These are phyloP conservation scores for Phataginus tetradactyla DNA, from an alignment of 2,797 vertebrate genomes.

Conservation along the genomic window DNA sequence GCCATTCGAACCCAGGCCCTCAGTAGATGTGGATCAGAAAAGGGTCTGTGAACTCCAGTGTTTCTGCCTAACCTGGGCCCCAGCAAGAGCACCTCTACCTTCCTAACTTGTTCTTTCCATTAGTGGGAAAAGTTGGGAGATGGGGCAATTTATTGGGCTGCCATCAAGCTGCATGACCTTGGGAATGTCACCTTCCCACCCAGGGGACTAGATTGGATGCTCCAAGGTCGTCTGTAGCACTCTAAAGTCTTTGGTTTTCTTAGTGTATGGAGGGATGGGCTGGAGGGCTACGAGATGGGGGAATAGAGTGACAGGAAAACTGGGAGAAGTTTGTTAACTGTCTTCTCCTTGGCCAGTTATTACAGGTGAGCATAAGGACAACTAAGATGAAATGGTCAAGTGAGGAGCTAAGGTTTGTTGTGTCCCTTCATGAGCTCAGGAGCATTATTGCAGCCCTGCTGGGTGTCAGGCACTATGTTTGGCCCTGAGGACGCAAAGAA, in stretches of 20 bases:
- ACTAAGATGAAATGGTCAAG: neutral
- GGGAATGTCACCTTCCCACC: neutral
- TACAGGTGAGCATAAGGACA: neutral
- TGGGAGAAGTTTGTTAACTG: neutral
- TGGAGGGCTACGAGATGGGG: neutral
- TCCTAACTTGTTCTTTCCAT: neutral
- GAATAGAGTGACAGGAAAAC: neutral
- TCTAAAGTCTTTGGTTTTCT: neutral
- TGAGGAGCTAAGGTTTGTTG: neutral
- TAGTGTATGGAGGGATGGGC: too few species aligned
- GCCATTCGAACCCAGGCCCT: neutral
- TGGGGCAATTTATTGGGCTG: neutral
- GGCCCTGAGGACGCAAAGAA: accelerated
- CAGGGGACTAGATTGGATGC: neutral
- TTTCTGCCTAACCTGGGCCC: neutral
- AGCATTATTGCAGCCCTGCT: too few species aligned
- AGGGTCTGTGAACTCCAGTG: neutral
- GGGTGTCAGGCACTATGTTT: neutral
- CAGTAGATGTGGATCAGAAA: neutral
- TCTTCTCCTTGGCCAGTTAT: neutral
- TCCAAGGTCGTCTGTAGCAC: neutral
- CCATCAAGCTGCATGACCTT: neutral
- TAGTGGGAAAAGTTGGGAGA: neutral
- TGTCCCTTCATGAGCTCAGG: neutral
- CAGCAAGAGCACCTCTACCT: neutral